Conservation (phyloP, 2,113 vertebrate genomes). For the Siniperca chuatsi region DNA sequence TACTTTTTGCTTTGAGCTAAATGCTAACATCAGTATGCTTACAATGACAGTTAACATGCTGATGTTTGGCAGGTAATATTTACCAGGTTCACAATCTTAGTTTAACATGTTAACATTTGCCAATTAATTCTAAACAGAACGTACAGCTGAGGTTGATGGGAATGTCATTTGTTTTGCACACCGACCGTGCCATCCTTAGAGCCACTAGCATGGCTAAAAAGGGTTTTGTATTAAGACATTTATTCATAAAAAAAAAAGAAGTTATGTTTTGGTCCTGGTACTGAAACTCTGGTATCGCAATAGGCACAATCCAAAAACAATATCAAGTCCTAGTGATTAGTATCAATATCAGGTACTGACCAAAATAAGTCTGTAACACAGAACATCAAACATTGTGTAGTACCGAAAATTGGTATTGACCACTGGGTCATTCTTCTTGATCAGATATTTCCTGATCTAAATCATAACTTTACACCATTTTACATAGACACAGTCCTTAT, state of each 20-base stretch:
- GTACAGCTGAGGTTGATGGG: not conserved
- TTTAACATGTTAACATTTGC: not conserved
- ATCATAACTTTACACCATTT: not conserved
- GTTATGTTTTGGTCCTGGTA: not conserved
- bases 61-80: not conserved
- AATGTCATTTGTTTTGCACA: not conserved
- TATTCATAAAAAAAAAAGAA: not conserved
- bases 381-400: too few relatives aligned
- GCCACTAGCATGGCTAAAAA: too few relatives aligned
- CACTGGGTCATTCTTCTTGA: not conserved
- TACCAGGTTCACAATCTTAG: too few relatives aligned
- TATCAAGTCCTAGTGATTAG: not conserved
- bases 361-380: not conserved
- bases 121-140: not conserved
- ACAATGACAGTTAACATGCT: not conserved
- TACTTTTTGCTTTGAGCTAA: not conserved
- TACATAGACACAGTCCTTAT: not conserved
- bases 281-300: too few relatives aligned
- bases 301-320: not conserved
- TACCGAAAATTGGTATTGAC: not conserved
- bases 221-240: not conserved
- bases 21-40: not conserved
- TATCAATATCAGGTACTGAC: not conserved
- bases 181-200: too few relatives aligned
- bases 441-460: not conserved